Evolutionary conservation across 2,113 vertebrate genomes (phyloP).

Genomic region (Pachycephala philippinensis): DNA sequence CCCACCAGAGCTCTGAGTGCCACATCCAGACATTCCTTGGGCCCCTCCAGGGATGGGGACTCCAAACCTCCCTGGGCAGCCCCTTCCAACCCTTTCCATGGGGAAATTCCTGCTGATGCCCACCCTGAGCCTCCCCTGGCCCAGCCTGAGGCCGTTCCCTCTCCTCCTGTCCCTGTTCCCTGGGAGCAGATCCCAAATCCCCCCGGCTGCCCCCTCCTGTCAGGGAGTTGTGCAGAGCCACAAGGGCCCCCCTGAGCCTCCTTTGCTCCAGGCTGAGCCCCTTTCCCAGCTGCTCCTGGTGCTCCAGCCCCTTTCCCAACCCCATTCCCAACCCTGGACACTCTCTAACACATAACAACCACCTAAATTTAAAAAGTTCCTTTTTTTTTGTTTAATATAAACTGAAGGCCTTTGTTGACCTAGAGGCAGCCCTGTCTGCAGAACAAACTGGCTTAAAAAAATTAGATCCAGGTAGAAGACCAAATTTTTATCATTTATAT

Average conservation of each 20-base stretch:
- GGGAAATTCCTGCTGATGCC: accelerated
- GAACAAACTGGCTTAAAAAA: background rate
- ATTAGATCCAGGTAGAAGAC: background rate
- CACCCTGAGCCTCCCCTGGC: background rate
- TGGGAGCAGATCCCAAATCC: accelerated
- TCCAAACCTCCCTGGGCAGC: background rate
- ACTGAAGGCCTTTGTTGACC: background rate
- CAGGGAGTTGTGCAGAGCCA: background rate
- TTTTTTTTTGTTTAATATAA: no score
- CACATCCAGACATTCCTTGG: accelerated
- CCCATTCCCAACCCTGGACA: no score
- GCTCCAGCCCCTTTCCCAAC: background rate
- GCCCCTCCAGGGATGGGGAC: background rate
- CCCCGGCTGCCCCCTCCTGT: background rate
- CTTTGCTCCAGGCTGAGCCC: background rate
- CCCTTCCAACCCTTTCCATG: no score
- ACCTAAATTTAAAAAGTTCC: background rate
- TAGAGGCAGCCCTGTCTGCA: background rate
- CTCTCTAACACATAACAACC: background rate
- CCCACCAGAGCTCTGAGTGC: background rate
- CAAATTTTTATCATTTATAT: background rate
- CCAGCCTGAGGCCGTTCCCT: background rate
- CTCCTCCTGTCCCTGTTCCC: background rate
- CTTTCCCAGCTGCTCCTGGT: background rate
- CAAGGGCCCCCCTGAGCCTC: accelerated